Percentiles rank a stretch among this genome's conserved stretches.
Evolutionary conservation across 2,888 invertebrate species (phyloP).

Genomic region (Acleris emargana): DNA sequence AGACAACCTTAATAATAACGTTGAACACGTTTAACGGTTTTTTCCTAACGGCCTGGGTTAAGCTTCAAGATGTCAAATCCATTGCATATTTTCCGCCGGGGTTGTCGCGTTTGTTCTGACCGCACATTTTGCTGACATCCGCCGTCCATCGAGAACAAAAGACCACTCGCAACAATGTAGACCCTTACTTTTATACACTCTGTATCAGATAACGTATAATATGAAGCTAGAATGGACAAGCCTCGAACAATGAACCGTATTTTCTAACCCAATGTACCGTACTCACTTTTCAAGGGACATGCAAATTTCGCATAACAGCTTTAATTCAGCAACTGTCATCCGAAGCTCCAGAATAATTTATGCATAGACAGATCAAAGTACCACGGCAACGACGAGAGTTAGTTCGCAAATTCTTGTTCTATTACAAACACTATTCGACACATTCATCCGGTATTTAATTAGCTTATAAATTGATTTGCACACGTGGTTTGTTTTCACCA

Average conservation of each 20-base stretch:
- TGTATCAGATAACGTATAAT: constrained; percentile 43
- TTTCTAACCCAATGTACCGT: constrained; percentile 24
- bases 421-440: constrained; percentile 6
- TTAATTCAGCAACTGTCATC: constrained; percentile 7
- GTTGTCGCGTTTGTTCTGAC: constrained; percentile 49
- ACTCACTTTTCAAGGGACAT: constrained; percentile 12
- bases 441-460: neutral
- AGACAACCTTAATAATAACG: no score
- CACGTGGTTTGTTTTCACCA: neutral
- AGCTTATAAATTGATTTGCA: neutral
- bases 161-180: constrained; percentile 45
- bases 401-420: neutral
- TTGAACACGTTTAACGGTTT: neutral
- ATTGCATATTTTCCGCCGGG: constrained; percentile 45
- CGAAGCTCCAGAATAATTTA: constrained; percentile 8
- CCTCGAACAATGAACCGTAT: constrained; percentile 25
- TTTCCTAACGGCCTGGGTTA: neutral
- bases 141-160: constrained; percentile 51
- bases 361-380: constrained; percentile 17
- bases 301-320: neutral
- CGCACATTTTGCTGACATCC: constrained; percentile 53
- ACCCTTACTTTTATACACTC: constrained; percentile 49
- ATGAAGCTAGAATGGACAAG: constrained; percentile 33
- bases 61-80: constrained; percentile 20
- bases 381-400: neutral